Conservation (phyloP, 2,797 vertebrate species). For the Kryptolebias ocellatus region DNA sequence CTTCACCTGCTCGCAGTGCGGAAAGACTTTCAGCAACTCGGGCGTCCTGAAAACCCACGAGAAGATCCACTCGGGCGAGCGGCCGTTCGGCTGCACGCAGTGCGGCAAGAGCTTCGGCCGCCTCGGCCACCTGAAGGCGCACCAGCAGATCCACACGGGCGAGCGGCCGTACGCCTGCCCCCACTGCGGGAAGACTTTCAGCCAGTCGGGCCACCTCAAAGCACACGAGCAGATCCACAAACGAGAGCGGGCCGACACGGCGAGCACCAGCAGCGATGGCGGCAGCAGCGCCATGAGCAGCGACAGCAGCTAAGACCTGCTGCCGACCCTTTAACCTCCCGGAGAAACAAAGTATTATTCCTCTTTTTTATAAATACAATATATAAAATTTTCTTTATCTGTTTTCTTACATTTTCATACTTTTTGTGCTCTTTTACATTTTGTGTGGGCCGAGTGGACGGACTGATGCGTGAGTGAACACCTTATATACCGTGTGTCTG, state of each 20-base stretch:
- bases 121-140: constrained; percentile 84
- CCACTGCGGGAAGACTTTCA: constrained; percentile 82
- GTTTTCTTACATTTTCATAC: constrained; percentile 78
- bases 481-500: constrained; percentile 50
- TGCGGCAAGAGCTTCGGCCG: constrained; percentile 86
- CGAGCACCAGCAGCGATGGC: constrained; percentile 66
- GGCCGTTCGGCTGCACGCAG: constrained; percentile 84
- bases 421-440: constrained; percentile 73
- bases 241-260: constrained; percentile 72
- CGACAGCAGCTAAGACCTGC: constrained; percentile 73
- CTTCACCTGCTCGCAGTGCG: constrained; percentile 80
- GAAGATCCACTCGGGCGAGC: constrained; percentile 84
- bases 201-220: constrained; percentile 85
- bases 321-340: constrained; percentile 68
- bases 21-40: constrained; percentile 83
- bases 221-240: constrained; percentile 86
- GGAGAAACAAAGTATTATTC: constrained; percentile 78
- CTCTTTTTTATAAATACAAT: constrained; percentile 74
- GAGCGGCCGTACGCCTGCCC: constrained; percentile 80
- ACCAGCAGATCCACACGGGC: constrained; percentile 86
- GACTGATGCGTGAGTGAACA: constrained; percentile 52
- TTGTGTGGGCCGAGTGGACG: constrained; percentile 55
- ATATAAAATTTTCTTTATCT: constrained; percentile 66
- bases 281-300: constrained; percentile 59
- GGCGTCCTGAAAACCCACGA: constrained; percentile 83